A percentile compares a stretch with the other conserved stretches of the same genome.
Conservation (phyloP, 2,888 invertebrate genomes). For the Andrena minutula region DNA sequence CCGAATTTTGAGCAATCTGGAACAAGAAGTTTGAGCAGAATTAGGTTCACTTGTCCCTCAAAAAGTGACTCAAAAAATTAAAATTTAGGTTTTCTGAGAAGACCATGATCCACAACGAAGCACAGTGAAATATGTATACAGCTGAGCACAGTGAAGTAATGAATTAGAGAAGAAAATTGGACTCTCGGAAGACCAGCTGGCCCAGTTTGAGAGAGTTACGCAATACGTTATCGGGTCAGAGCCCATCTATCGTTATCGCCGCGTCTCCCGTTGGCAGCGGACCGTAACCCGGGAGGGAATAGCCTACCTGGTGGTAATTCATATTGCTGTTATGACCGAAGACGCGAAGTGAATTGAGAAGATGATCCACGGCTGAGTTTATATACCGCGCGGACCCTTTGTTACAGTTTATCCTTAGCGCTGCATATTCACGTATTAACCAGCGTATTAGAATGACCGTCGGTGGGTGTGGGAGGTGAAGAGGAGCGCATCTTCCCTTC, state of each 20-base stretch:
- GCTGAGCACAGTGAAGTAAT: too few relatives aligned
- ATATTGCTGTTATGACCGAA: constrained; percentile 80
- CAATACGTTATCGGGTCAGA: too few relatives aligned
- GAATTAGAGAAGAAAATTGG: too few relatives aligned
- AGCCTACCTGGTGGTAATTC: constrained; percentile 80
- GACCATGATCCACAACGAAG: too few relatives aligned
- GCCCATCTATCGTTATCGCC: neutral
- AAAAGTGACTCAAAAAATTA: too few relatives aligned
- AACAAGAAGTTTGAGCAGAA: too few relatives aligned
- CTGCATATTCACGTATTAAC: constrained; percentile 73
- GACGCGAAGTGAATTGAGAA: constrained; percentile 81
- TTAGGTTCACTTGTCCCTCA: too few relatives aligned
- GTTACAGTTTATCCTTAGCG: constrained; percentile 81
- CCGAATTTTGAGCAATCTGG: too few relatives aligned
- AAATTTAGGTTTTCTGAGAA: too few relatives aligned
- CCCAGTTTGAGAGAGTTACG: too few relatives aligned
- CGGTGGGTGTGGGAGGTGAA: constrained; percentile 72
- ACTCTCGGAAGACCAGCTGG: too few relatives aligned
- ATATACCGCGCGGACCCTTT: constrained; percentile 82
- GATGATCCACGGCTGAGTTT: constrained; percentile 79
- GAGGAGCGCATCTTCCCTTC: constrained; percentile 81
- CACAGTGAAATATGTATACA: too few relatives aligned
- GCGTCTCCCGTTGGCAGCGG: neutral
- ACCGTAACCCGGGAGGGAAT: constrained; percentile 8
- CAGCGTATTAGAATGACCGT: constrained; percentile 75